Evolutionary conservation across 2,888 invertebrate species (phyloP).

Genomic region (Parapristionchus giblindavisi): DNA sequence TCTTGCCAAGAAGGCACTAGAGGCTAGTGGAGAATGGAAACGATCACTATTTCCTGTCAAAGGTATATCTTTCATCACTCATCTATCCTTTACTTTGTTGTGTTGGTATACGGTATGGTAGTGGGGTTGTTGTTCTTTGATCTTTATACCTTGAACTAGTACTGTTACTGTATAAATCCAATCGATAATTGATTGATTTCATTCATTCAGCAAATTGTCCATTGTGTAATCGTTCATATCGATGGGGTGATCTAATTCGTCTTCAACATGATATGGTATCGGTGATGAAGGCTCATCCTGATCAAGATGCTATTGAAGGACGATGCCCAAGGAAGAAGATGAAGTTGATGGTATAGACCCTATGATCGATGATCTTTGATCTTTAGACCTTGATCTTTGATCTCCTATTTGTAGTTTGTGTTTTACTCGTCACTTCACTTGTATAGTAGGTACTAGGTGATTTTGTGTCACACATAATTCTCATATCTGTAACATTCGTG

Average conservation of each 20-base stretch:
- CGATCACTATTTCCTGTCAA: constrained; percentile 7
- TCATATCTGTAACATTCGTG: not conserved
- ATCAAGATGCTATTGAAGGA: constrained; percentile 26
- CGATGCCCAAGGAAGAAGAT: constrained; percentile 18
- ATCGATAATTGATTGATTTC: no score
- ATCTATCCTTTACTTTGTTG: not conserved
- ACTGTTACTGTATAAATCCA: not conserved
- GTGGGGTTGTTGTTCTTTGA: no score
- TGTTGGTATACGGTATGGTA: not conserved
- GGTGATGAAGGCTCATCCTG: constrained; percentile 42
- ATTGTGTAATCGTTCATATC: constrained; percentile 38
- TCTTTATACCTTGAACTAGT: not conserved
- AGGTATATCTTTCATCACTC: not conserved
- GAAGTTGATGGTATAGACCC: not conserved
- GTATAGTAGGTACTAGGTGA: no score
- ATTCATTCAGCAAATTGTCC: not conserved
- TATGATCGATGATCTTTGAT: no score
- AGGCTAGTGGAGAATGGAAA: constrained; percentile 19
- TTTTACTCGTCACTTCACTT: no score
- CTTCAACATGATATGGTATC: constrained; percentile 54
- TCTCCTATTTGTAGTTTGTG: no score
- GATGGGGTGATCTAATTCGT: constrained; percentile 67
- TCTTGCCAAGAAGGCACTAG: constrained; percentile 52
- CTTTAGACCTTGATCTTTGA: no score
- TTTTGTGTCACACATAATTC: no score